Evolutionary conservation across 2,888 invertebrate species (phyloP).

Genomic region (Blastobasis adustella): DNA sequence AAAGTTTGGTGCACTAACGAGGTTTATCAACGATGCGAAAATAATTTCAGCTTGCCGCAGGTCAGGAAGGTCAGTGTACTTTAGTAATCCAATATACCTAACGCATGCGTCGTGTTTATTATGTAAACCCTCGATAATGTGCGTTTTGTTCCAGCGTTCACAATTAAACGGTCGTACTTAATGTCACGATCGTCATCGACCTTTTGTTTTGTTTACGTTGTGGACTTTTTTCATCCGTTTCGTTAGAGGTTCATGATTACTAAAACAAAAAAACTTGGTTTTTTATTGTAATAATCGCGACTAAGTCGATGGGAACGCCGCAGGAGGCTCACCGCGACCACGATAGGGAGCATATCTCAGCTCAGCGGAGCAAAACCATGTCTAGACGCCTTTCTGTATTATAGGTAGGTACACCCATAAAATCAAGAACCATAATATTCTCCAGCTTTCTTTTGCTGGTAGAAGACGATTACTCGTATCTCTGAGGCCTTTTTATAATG

Average conservation of each 20-base stretch:
- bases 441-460: conserved; percentile 37
- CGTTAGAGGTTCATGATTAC: conserved; percentile 37
- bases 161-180: too few species aligned
- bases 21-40: conserved; percentile 40
- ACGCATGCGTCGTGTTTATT: conserved; percentile 21
- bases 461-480: conserved; percentile 18
- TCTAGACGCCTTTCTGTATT: conserved; percentile 55
- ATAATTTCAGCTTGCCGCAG: conserved; percentile 50
- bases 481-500: conserved; percentile 28
- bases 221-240: conserved; percentile 17
- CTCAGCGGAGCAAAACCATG: conserved; percentile 58
- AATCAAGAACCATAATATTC: conserved; percentile 39
- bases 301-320: conserved; percentile 58
- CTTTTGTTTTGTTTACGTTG: conserved; percentile 20
- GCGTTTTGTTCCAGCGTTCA: too few species aligned
- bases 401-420: conserved; percentile 32
- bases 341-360: conserved; percentile 36
- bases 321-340: conserved; percentile 54
- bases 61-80: conserved; percentile 55
- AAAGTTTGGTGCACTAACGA: conserved; percentile 25
- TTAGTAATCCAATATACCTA: conserved; percentile 17
- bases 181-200: too few species aligned
- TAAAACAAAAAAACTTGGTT: conserved; percentile 27
- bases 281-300: conserved; percentile 37
- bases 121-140: too few species aligned